Conservation (phyloP, 2,113 vertebrate species). For the Anolis sagrei region DNA sequence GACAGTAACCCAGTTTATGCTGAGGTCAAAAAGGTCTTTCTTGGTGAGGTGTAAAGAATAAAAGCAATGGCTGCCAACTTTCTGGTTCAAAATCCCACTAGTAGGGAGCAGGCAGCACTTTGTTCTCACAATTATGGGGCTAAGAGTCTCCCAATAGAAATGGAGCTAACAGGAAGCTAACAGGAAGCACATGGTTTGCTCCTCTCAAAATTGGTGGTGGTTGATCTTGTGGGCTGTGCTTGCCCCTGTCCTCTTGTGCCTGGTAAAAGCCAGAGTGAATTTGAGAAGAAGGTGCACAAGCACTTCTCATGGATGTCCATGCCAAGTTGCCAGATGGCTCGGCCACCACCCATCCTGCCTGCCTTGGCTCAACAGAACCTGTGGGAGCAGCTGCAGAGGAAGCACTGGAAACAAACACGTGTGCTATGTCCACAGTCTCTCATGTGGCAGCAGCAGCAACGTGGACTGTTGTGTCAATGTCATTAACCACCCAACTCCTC, state of each 20-base stretch:
- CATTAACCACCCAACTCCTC: neutral
- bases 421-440: no score
- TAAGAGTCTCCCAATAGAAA: no score
- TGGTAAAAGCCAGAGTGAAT: neutral
- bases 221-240: neutral
- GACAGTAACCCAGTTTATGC: neutral
- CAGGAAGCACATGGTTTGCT: neutral
- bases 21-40: neutral
- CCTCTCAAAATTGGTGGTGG: neutral
- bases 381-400: neutral
- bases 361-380: neutral
- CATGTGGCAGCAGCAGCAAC: neutral
- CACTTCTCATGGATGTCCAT: neutral
- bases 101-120: neutral
- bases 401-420: neutral
- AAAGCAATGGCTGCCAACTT: neutral
- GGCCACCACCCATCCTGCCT: constrained; percentile 9
- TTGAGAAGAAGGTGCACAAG: neutral
- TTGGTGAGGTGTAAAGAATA: neutral
- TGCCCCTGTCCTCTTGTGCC: neutral
- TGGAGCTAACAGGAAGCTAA: neutral
- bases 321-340: constrained; percentile 9
- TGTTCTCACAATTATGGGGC: no score
- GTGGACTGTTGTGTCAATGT: neutral
- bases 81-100: neutral